These are phyloP conservation scores for Apis florea DNA, from an alignment of 1,140 invertebrate species.

Conservation along the genomic window DNA sequence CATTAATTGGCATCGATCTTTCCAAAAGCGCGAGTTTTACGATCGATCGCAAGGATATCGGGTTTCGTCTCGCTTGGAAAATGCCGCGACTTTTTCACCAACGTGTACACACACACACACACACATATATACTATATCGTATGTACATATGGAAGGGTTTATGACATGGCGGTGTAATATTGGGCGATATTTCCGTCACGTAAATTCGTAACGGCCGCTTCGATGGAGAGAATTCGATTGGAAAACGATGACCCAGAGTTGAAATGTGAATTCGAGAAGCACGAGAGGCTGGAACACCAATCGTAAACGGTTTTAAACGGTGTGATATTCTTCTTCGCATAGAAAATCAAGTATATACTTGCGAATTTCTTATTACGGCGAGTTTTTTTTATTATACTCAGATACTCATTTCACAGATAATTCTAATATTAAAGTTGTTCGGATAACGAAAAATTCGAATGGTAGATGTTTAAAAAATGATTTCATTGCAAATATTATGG, in stretches of 20 bases:
- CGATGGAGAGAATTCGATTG: constrained; percentile 43
- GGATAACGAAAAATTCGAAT: too few relatives aligned
- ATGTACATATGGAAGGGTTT: neutral
- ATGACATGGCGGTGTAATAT: constrained; percentile 43
- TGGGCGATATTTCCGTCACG: constrained; percentile 48
- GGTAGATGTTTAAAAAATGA: too few relatives aligned
- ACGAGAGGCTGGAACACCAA: neutral
- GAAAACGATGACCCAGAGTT: constrained; percentile 18
- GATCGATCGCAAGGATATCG: constrained; percentile 26
- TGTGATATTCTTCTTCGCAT: neutral
- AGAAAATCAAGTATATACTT: too few relatives aligned
- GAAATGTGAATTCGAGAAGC: constrained; percentile 14
- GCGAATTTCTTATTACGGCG: too few relatives aligned
- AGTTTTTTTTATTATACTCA: too few relatives aligned
- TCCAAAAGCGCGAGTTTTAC: neutral
- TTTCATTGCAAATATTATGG: too few relatives aligned
- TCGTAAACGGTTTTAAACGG: constrained; percentile 6
- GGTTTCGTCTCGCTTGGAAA: constrained; percentile 6
- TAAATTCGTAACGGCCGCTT: constrained; percentile 47
- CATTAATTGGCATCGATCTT: constrained; percentile 30
- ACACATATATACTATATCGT: neutral
- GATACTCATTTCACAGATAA: too few relatives aligned
- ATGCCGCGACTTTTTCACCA: constrained; percentile 15
- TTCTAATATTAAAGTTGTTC: too few relatives aligned
- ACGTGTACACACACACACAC: neutral